These are phyloP conservation scores for Napeogenes inachia DNA, from an alignment of 2,888 invertebrate species.

Conservation along the genomic window DNA sequence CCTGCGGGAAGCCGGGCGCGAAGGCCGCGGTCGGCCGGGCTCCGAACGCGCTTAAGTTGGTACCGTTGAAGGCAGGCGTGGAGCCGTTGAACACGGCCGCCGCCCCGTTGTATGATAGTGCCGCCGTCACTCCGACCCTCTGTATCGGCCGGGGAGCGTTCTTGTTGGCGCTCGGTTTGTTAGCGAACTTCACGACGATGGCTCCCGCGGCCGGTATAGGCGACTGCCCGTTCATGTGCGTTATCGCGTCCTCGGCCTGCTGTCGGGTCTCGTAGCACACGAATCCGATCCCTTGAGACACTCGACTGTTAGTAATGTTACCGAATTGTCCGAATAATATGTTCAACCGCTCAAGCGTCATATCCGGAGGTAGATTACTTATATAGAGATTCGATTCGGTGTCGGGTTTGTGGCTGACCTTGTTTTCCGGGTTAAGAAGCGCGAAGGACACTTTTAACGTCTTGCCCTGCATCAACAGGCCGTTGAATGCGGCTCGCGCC, in stretches of 20 bases:
- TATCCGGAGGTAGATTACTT: conserved; percentile 74
- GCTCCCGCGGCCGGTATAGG: conserved; percentile 67
- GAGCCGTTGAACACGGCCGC: conserved; percentile 64
- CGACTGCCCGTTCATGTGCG: conserved; percentile 65
- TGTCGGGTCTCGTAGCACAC: conserved; percentile 68
- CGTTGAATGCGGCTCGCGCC: conserved; percentile 74
- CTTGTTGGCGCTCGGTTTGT: conserved; percentile 69
- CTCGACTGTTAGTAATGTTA: conserved; percentile 70
- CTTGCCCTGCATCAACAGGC: conserved; percentile 74
- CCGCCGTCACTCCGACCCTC: conserved; percentile 51
- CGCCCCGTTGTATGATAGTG: conserved; percentile 64
- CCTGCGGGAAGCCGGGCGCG: conserved; percentile 65
- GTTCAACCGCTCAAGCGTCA: conserved; percentile 72
- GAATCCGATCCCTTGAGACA: conserved; percentile 73
- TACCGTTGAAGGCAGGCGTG: conserved; percentile 61
- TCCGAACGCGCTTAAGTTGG: conserved; percentile 59
- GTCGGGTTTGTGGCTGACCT: conserved; percentile 72
- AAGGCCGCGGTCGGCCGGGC: conserved; percentile 60
- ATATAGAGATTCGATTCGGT: conserved; percentile 74
- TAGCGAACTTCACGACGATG: conserved; percentile 72
- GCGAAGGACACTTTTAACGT: conserved; percentile 75
- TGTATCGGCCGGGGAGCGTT: conserved; percentile 61
- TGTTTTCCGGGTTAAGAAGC: conserved; percentile 73
- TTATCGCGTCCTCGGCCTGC: conserved; percentile 72
- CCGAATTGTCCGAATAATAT: conserved; percentile 65